phyloP scores from a whole-genome alignment of 2,113 vertebrate genomes.

The Oryzias javanicus region DNA sequence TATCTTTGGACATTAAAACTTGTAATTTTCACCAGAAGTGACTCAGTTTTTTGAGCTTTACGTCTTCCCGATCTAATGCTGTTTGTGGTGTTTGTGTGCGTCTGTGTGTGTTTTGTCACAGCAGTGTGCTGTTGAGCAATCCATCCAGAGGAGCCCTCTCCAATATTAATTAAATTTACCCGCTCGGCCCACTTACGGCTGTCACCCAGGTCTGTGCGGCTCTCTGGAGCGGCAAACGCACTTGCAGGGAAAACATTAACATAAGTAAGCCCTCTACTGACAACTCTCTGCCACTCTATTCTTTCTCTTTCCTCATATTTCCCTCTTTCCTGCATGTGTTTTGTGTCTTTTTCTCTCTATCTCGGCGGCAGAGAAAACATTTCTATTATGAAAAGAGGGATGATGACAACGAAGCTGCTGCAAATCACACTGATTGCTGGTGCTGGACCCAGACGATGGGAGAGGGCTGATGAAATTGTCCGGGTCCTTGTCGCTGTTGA shows the following conservation, averaged over 20 bases:
- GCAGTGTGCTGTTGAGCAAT: constrained; percentile 27
- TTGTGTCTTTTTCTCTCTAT: constrained; percentile 31
- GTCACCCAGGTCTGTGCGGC: constrained; percentile 52
- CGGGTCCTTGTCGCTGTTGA: constrained; percentile 80
- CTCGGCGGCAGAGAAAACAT: constrained; percentile 71
- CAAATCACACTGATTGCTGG: constrained; percentile 76
- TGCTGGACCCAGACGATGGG: constrained; percentile 66
- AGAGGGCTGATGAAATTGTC: constrained; percentile 84
- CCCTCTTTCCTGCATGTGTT: constrained; percentile 39
- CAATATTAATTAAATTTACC: constrained; percentile 58
- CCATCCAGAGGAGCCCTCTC: constrained; percentile 48
- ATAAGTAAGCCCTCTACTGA: constrained; percentile 71
- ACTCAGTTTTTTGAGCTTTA: constrained; percentile 38
- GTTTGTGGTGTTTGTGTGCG: constrained; percentile 18
- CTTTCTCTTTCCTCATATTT: constrained; percentile 49
- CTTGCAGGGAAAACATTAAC: constrained; percentile 75
- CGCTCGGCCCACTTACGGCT: constrained; percentile 54
- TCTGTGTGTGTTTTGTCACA: constrained; percentile 23
- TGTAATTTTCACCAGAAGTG: constrained; percentile 1
- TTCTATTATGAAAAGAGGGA: constrained; percentile 73
- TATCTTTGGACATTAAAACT: too few species aligned
- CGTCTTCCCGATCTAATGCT: constrained; percentile 20
- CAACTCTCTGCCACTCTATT: constrained; percentile 44
- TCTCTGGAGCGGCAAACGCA: constrained; percentile 46
- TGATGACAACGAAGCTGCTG: constrained; percentile 77